A percentile compares a stretch with the other conserved stretches of the same genome.
phyloP scores from a whole-genome alignment of 2,888 invertebrate genomes.

The Cepaea hortensis region DNA sequence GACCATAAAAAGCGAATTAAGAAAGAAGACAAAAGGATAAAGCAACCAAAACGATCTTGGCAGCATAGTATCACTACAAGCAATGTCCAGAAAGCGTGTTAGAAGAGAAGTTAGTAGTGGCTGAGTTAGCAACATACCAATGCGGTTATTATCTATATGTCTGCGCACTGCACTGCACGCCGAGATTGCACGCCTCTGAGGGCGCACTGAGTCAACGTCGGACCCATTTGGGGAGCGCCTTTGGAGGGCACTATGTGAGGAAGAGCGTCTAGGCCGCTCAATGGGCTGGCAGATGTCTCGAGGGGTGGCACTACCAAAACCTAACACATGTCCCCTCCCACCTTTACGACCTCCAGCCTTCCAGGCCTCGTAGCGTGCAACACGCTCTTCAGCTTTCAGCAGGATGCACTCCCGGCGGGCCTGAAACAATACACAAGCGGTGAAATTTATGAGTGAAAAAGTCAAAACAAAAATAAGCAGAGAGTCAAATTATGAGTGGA shows the following conservation, averaged over 20 bases:
- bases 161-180: constrained; percentile 72
- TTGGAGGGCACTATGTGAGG: constrained; percentile 71
- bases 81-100: background rate
- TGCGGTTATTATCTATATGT: constrained; percentile 71
- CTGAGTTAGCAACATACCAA: constrained; percentile 60
- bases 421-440: constrained; percentile 50
- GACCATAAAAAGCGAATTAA: too few relatives aligned
- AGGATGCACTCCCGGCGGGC: constrained; percentile 68
- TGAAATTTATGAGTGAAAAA: too few relatives aligned
- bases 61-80: constrained; percentile 19
- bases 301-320: constrained; percentile 72
- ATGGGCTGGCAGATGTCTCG: constrained; percentile 71
- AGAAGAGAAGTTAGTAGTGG: constrained; percentile 28
- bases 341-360: constrained; percentile 67
- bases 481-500: background rate
- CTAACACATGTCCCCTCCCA: constrained; percentile 66
- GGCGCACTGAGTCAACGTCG: constrained; percentile 68
- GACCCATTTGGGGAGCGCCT: constrained; percentile 71
- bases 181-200: constrained; percentile 70
- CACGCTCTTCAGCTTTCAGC: constrained; percentile 67
- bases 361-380: constrained; percentile 71
- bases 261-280: constrained; percentile 68
- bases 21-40: background rate
- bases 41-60: constrained; percentile 9
- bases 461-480: too few relatives aligned